A percentile compares a stretch with the other conserved stretches of the same genome.
These are phyloP conservation scores for Pristionchus arcanus DNA, from an alignment of 2,888 invertebrate genomes.

Conservation along the genomic window DNA sequence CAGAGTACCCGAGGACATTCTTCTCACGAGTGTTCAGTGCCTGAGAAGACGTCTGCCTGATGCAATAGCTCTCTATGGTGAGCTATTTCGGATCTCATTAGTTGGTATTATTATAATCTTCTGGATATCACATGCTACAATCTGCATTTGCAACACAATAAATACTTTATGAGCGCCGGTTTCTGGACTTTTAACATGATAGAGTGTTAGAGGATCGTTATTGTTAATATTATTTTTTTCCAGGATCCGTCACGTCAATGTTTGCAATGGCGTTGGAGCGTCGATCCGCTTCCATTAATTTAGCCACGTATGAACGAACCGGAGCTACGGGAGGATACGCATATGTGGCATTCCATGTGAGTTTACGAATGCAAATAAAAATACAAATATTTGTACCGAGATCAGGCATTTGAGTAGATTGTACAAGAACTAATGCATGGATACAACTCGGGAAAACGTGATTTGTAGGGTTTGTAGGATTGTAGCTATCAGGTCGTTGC, in stretches of 20 bases:
- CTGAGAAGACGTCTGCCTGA: background rate
- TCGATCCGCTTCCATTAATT: background rate
- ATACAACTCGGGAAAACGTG: too few relatives aligned
- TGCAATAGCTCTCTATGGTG: background rate
- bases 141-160: background rate
- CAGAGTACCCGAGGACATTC: background rate
- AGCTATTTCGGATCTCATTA: background rate
- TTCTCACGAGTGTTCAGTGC: background rate
- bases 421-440: too few relatives aligned
- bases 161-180: too few relatives aligned
- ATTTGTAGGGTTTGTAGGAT: too few relatives aligned
- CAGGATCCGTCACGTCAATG: slow-evolving; percentile 5
- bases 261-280: slow-evolving; percentile 21
- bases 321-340: background rate
- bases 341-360: background rate
- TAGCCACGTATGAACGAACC: background rate
- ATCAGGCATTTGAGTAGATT: too few relatives aligned
- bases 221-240: background rate
- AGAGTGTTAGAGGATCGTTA: too few relatives aligned
- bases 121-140: too few relatives aligned
- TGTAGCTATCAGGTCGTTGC: too few relatives aligned
- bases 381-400: too few relatives aligned
- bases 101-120: too few relatives aligned
- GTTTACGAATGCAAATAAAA: too few relatives aligned
- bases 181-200: too few relatives aligned